Evolutionary conservation across 2,113 vertebrate genomes (phyloP).

Genomic region (Misgurnus anguillicaudatus): DNA sequence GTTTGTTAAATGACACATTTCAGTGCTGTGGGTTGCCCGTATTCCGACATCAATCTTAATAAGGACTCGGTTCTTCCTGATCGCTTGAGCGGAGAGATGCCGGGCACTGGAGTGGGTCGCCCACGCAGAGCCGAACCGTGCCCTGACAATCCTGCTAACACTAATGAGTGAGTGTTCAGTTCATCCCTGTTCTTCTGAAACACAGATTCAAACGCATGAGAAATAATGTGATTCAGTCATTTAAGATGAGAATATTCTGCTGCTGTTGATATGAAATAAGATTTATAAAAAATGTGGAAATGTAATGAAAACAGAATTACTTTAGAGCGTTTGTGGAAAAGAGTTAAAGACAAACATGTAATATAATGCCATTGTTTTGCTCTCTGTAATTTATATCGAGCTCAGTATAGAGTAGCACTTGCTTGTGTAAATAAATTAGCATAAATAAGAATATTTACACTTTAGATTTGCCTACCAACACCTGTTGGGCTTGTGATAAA

Average conservation of each 20-base stretch:
- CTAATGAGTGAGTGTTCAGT: conserved; percentile 72
- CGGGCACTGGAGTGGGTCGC: conserved; percentile 68
- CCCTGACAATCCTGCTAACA: conserved; percentile 67
- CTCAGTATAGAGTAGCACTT: not conserved
- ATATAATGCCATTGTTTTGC: not conserved
- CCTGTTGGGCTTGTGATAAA: conserved; percentile 1
- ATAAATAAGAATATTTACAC: conserved; percentile 2
- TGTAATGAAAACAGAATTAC: too few relatives aligned
- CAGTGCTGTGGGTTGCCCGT: conserved; percentile 82
- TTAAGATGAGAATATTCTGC: too few relatives aligned
- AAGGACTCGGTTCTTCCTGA: conserved; percentile 82
- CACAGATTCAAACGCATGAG: too few relatives aligned
- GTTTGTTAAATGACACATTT: conserved; percentile 17
- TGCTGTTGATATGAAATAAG: too few relatives aligned
- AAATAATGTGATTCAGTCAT: too few relatives aligned
- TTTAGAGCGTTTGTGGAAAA: too few relatives aligned
- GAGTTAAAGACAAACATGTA: too few relatives aligned
- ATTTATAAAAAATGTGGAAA: too few relatives aligned
- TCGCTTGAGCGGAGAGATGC: conserved; percentile 81
- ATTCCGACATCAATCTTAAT: conserved; percentile 84
- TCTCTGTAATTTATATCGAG: not conserved
- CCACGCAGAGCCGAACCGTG: conserved; percentile 71
- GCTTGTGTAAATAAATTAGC: not conserved
- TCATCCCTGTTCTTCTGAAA: not conserved
- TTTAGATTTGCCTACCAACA: not conserved